Evolutionary conservation across 23 tunicate species (phyloP).

Genomic region (Phallusia fumigata): DNA sequence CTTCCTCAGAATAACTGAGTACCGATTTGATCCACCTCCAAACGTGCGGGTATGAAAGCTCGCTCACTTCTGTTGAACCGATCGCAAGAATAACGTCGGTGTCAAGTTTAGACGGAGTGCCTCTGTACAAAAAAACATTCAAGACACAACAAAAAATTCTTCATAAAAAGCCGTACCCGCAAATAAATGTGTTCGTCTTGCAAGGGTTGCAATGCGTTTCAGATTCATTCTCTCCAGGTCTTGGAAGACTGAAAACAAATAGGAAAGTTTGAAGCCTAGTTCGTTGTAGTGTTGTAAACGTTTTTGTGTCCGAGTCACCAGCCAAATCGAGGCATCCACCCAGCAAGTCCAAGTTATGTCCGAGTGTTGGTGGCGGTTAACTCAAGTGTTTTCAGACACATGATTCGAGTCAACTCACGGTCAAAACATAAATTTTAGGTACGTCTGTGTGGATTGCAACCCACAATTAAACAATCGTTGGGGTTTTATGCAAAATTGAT

Average conservation of each 20-base stretch:
- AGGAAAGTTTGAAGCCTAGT: neutral
- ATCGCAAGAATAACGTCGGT: conserved; percentile 77
- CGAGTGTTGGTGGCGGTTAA: no score
- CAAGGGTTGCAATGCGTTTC: neutral
- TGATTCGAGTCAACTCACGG: no score
- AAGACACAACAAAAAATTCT: no score
- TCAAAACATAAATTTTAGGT: no score
- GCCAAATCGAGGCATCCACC: no score
- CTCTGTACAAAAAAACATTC: neutral
- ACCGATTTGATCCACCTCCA: conserved; percentile 51
- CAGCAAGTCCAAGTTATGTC: no score
- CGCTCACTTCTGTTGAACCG: conserved; percentile 22
- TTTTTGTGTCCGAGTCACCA: no score
- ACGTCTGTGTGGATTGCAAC: no score
- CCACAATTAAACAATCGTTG: no score
- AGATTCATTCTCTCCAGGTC: neutral
- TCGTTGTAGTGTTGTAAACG: no score
- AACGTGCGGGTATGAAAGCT: conserved; percentile 36
- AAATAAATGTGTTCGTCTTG: neutral
- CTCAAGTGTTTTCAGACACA: no score
- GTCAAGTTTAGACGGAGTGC: conserved; percentile 58
- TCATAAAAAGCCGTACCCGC: neutral
- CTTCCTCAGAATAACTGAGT: conserved; percentile 43
- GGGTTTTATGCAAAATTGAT: no score
- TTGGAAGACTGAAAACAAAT: neutral